These are phyloP conservation scores for Xestobium rufovillosum DNA, from an alignment of 2,888 invertebrate species.

Conservation along the genomic window DNA sequence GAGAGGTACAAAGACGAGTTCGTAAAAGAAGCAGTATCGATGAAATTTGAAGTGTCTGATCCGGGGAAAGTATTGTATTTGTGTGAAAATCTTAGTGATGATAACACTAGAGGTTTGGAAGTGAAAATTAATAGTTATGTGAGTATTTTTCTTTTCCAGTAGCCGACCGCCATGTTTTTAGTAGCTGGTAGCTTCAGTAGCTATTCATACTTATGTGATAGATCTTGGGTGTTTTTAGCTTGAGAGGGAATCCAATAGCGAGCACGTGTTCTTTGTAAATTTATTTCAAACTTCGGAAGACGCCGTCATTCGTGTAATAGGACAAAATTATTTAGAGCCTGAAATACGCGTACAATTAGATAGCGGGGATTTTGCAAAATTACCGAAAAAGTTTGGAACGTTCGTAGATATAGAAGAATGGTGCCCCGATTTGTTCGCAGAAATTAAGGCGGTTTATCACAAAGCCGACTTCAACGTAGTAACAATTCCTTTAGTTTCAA, in stretches of 20 bases:
- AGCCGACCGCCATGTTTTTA: background rate
- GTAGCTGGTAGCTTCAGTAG: constrained; percentile 4
- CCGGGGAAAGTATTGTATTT: constrained; percentile 51
- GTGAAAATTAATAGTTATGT: constrained; percentile 55
- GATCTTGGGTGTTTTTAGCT: constrained; percentile 31
- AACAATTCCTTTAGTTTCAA: constrained; percentile 29
- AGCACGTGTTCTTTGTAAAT: constrained; percentile 48
- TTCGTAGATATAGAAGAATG: constrained; percentile 25
- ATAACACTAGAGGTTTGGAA: constrained; percentile 47
- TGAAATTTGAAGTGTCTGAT: constrained; percentile 46
- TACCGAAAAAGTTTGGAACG: constrained; percentile 42
- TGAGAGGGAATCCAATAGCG: constrained; percentile 45
- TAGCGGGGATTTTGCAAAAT: constrained; percentile 27
- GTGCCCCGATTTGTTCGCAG: constrained; percentile 27
- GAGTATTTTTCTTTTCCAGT: constrained; percentile 39
- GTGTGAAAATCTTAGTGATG: constrained; percentile 47
- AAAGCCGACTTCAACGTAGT: constrained; percentile 24
- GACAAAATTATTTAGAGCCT: constrained; percentile 43
- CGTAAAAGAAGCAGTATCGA: constrained; percentile 16
- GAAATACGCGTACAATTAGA: constrained; percentile 45
- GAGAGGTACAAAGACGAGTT: constrained; percentile 14
- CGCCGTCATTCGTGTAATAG: constrained; percentile 54
- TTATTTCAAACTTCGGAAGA: constrained; percentile 50
- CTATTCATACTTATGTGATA: background rate
- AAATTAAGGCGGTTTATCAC: constrained; percentile 28